Evolutionary conservation across 2,888 invertebrate species (phyloP).

Genomic region (Exephanes ischioxanthus): DNA sequence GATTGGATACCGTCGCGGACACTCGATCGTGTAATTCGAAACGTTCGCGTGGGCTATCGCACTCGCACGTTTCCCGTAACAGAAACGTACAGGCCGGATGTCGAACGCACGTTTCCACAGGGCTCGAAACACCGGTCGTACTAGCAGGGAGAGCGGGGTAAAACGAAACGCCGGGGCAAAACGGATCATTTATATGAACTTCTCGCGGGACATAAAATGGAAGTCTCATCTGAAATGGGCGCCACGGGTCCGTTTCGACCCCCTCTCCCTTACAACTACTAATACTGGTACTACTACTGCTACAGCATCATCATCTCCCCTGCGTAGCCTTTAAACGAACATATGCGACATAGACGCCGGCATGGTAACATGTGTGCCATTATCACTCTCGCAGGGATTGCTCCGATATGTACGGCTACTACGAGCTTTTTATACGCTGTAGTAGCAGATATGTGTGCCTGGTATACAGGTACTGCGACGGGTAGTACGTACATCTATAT

Average conservation of each 20-base stretch:
- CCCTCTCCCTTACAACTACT: background rate
- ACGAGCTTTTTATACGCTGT: background rate
- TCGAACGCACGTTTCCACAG: constrained; percentile 59
- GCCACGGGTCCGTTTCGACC: background rate
- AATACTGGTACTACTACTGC: constrained; percentile 6
- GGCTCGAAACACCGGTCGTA: constrained; percentile 3
- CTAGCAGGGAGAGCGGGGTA: background rate
- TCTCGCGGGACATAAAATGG: background rate
- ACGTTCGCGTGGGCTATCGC: constrained; percentile 47
- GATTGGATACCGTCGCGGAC: constrained; percentile 47
- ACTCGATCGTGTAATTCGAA: constrained; percentile 67
- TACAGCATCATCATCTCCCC: background rate
- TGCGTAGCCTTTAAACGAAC: constrained; percentile 52
- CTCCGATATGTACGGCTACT: constrained; percentile 39
- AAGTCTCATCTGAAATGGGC: background rate
- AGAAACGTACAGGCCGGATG: constrained; percentile 51
- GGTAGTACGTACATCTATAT: background rate
- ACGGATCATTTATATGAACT: too few species aligned
- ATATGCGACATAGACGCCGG: constrained; percentile 62
- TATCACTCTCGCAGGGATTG: constrained; percentile 62
- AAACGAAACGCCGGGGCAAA: too few species aligned
- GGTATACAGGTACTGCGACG: constrained; percentile 10
- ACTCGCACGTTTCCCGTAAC: constrained; percentile 49
- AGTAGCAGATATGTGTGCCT: background rate
- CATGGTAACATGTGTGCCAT: constrained; percentile 64